These are phyloP conservation scores for Brachionus plicatilis DNA, from an alignment of 1,140 invertebrate genomes.

Conservation along the genomic window DNA sequence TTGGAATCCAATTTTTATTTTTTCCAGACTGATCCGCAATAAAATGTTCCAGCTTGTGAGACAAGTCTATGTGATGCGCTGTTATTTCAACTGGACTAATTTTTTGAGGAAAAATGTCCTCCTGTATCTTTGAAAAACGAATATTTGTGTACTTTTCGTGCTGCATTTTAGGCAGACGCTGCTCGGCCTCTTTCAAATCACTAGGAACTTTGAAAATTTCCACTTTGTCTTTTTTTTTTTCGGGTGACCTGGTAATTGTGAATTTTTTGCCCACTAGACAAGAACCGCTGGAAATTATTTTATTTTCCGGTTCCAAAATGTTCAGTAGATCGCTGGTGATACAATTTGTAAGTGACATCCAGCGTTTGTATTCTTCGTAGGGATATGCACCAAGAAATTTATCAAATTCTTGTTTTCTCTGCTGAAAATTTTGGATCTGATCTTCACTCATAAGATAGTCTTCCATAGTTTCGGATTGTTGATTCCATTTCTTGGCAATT, in stretches of 20 bases:
- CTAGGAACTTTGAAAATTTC: conserved; percentile 33
- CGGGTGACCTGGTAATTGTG: background rate
- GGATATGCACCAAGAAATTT: conserved; percentile 80
- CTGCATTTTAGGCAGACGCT: conserved; percentile 70
- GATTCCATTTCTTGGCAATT: conserved; percentile 78
- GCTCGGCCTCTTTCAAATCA: conserved; percentile 34
- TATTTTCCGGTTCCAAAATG: conserved; percentile 61
- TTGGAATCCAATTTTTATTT: conserved; percentile 44
- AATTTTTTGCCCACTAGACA: conserved; percentile 45
- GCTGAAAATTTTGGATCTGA: conserved; percentile 59
- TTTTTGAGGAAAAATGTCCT: conserved; percentile 68
- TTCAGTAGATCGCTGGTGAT: conserved; percentile 61
- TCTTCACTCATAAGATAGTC: conserved; percentile 52
- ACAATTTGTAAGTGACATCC: conserved; percentile 73
- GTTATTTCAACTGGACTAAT: conserved; percentile 76
- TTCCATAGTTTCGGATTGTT: conserved; percentile 56
- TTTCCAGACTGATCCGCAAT: background rate
- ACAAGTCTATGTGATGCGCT: conserved; percentile 74
- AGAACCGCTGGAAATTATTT: conserved; percentile 53
- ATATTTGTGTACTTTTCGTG: conserved; percentile 71
- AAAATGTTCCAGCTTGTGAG: conserved; percentile 66
- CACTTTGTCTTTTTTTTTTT: background rate
- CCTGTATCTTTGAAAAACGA: conserved; percentile 70
- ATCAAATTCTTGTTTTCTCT: conserved; percentile 73
- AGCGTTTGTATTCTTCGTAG: conserved; percentile 76